Percentiles rank a stretch among this genome's conserved stretches.
Conservation (phyloP, 92 coral and sea anemone genomes). For the Metridium senile region DNA sequence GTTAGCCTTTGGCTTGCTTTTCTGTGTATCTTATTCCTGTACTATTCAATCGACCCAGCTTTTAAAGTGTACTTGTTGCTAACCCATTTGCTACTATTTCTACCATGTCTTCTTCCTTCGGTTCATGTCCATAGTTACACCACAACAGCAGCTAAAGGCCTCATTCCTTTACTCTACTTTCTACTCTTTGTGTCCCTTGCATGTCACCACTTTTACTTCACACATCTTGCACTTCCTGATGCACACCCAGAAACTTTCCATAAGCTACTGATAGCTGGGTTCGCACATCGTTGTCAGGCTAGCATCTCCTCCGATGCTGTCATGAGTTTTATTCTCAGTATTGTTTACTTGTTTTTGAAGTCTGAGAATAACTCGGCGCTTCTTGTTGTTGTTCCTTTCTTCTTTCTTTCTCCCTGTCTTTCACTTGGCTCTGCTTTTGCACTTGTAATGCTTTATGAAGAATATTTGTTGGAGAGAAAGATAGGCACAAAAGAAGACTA, state of each 20-base stretch:
- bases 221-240: slow-evolving; percentile 37
- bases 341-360: slow-evolving; percentile 30
- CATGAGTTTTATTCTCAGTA: slow-evolving; percentile 45
- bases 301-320: slow-evolving; percentile 40
- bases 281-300: slow-evolving; percentile 39
- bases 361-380: slow-evolving; percentile 2
- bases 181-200: slow-evolving; percentile 37
- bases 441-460: slow-evolving; percentile 56
- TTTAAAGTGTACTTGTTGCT: slow-evolving; percentile 43
- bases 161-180: slow-evolving; percentile 30
- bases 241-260: slow-evolving; percentile 23
- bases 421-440: slow-evolving; percentile 65
- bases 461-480: slow-evolving; percentile 22
- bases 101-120: slow-evolving; percentile 60
- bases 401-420: slow-evolving; percentile 49
- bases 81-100: slow-evolving; percentile 37
- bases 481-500: slow-evolving; percentile 31
- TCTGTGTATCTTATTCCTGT: slow-evolving; percentile 41
- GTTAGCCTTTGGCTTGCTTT: slow-evolving; percentile 62
- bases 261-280: slow-evolving; percentile 27
- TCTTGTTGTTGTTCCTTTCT: slow-evolving; percentile 39
- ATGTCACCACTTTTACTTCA: slow-evolving; percentile 50
- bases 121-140: slow-evolving; percentile 24
- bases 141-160: slow-evolving; percentile 19
- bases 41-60: slow-evolving; percentile 31